Conservation (phyloP, 2,797 vertebrate species). For the Taeniopygia guttata region DNA sequence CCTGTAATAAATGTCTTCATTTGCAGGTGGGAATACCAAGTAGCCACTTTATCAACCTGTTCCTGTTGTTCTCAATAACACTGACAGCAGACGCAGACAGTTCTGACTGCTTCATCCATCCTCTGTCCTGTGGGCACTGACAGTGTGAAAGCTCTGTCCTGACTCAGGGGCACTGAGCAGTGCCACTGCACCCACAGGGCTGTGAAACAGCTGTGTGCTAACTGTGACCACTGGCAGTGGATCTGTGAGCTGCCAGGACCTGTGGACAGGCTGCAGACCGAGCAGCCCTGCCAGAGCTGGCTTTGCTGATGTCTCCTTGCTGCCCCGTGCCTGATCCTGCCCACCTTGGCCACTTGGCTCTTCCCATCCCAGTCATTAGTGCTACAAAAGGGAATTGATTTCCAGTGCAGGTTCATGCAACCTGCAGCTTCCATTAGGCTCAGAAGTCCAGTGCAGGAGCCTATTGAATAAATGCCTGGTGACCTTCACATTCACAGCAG, state of each 20-base stretch:
- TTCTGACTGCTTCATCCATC: not conserved
- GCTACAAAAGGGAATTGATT: slow-evolving; percentile 7
- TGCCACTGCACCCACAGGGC: not conserved
- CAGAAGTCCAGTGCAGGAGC: not conserved
- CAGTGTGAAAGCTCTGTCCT: not conserved
- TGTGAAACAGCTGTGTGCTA: not conserved
- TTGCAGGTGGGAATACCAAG: not conserved
- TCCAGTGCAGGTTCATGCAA: not conserved
- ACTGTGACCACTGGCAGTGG: not conserved
- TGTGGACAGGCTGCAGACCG: not conserved
- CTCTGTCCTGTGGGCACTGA: not conserved
- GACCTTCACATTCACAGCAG: not conserved
- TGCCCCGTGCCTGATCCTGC: not conserved
- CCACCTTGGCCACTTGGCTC: not conserved
- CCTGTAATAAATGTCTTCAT: not conserved
- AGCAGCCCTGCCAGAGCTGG: not conserved
- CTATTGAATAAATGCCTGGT: slow-evolving; percentile 13
- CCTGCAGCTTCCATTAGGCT: not conserved
- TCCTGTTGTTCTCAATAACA: not conserved
- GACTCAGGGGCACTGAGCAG: not conserved
- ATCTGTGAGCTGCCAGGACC: not conserved
- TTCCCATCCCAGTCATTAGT: not conserved
- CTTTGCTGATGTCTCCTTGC: not conserved
- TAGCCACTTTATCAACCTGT: not conserved
- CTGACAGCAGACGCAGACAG: not conserved